Base-by-base conservation (phyloP, 2,797 vertebrate genomes). In the Mycteria americana region DNA sequence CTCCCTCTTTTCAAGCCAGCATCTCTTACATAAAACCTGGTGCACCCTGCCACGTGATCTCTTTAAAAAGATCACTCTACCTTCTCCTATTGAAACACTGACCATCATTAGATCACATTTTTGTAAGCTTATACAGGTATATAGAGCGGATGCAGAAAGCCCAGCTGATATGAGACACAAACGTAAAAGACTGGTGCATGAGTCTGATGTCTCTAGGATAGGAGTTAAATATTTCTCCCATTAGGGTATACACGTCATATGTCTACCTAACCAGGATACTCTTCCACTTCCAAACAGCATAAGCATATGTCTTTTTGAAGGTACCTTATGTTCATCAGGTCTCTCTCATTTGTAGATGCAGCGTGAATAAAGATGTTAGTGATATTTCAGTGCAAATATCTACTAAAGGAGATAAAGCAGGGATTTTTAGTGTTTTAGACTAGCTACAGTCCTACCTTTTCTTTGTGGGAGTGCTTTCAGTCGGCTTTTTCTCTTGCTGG, bases 391-490 rank as follows among this genome's bases (percentile, higher is more conserved):
- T 31, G 35, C 59, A 87, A 70, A 22, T 27, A 81, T 22, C 45
- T 46, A 31, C 53, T 62, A 17, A 11, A 79, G 43, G 59, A 88
- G 33, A 72, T 33, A 65, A 89, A 83, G 0, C 18, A 83, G 48
- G 56, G 43, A 74, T 7, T 22, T 80, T 35, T 24, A 53, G 31
- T 50, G 41, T 27, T 68, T 62, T 13, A 31, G 37, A 7, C 56
- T 48, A 83, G 64, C 16, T 46, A 6, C 15, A 82, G 14, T 43
- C 97, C 45, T 97, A 98, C 98, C 98, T 98, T 95, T 98, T 98
- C 95, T 98, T 98, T 17, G 97, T 97, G 48, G 97, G 97, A 25
- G 97, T 98, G 82, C 97, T 46, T 65, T 98, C 98, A 7, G 87
- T 33, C 0, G 57, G 46, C 67, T 97, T 98, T 74, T 98, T 98